These are phyloP conservation scores for Aleiodes leptofemur DNA, from an alignment of 2,888 invertebrate genomes.

Conservation along the genomic window DNA sequence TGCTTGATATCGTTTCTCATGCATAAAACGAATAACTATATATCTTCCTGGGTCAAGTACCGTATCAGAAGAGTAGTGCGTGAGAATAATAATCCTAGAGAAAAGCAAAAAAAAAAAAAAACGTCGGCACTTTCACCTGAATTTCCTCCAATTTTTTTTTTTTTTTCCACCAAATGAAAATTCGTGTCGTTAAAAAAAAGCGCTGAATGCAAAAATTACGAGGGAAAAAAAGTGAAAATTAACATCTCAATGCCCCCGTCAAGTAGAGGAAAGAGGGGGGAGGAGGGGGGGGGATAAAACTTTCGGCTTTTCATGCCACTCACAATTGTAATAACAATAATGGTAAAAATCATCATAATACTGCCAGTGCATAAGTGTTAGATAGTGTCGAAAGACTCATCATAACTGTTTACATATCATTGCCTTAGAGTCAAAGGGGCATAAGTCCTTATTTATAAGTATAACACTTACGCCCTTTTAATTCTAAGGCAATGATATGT, in stretches of 20 bases:
- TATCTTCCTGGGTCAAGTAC: conserved; percentile 58
- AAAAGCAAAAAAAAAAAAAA: conserved; percentile 29
- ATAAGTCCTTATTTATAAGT: too few relatives aligned
- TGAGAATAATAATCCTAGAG: conserved; percentile 7
- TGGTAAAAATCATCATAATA: too few relatives aligned
- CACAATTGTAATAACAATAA: conserved; percentile 7
- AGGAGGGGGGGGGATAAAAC: neutral
- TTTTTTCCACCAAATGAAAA: neutral
- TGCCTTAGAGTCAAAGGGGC: too few relatives aligned
- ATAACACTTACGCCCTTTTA: too few relatives aligned
- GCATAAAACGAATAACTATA: conserved; percentile 56
- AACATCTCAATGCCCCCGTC: conserved; percentile 7
- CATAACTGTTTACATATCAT: conserved; percentile 11
- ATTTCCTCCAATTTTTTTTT: neutral
- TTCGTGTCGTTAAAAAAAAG: conserved; percentile 32
- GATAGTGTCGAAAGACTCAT: conserved; percentile 20
- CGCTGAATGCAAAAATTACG: conserved; percentile 2
- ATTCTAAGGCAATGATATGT: neutral
- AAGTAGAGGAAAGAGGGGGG: neutral
- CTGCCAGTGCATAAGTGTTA: neutral
- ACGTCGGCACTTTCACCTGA: conserved; percentile 22
- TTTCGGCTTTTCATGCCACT: conserved; percentile 31
- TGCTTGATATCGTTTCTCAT: conserved; percentile 56
- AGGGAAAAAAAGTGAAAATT: neutral
- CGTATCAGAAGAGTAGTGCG: conserved; percentile 51